Conservation (phyloP, 1,140 invertebrate genomes). For the Vanessa atalanta region DNA sequence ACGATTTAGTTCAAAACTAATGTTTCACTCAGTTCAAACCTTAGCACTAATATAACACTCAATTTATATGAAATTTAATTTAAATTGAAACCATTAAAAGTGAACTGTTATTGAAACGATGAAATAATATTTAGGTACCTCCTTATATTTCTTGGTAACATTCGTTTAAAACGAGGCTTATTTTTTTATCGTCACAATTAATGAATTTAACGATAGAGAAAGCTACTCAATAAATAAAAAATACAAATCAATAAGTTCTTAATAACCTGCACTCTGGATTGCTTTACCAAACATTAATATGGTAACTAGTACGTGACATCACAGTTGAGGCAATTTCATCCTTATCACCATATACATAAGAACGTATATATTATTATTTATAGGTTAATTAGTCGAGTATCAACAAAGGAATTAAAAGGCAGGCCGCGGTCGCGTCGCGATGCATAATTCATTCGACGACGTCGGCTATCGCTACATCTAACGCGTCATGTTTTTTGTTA, state of each 20-base stretch:
- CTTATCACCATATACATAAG: constrained; percentile 11
- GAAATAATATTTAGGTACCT: no score
- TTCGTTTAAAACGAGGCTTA: no score
- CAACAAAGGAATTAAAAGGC: constrained; percentile 38
- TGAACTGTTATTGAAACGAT: no score
- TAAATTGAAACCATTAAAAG: no score
- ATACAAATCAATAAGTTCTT: constrained; percentile 1
- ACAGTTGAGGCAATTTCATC: not conserved
- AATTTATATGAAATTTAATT: no score
- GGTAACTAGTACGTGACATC: not conserved
- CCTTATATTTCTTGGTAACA: no score
- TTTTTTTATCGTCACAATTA: no score
- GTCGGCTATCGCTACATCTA: constrained; percentile 28
- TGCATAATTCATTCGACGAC: constrained; percentile 35
- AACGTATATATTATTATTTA: constrained; percentile 1
- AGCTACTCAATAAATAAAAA: not conserved
- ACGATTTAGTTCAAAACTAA: no score
- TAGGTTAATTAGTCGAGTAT: constrained; percentile 35
- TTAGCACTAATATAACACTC: no score
- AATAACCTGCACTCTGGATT: constrained; percentile 1
- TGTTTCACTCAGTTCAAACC: no score
- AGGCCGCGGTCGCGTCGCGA: constrained; percentile 6
- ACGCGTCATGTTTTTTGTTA: constrained; percentile 22
- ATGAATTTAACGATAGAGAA: not conserved
- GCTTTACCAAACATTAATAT: constrained; percentile 1